Evolutionary conservation across 30 jellyfish, hydroid and myxozoan genomes (phyloP).

Genomic region (Cassiopea xamachana): DNA sequence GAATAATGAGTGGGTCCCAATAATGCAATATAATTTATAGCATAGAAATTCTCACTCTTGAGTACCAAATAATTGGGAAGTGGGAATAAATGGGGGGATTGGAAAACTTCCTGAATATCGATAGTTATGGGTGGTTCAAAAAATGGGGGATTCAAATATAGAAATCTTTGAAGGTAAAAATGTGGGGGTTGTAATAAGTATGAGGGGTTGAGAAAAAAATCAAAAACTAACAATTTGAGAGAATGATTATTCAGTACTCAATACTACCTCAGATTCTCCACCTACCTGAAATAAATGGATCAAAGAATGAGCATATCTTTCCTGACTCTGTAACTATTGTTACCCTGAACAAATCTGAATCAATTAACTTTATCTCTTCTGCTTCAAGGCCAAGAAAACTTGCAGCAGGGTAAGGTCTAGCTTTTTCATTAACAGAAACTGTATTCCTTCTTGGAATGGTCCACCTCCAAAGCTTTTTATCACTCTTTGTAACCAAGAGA

Average conservation of each 20-base stretch:
- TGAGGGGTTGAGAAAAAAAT: too few species aligned
- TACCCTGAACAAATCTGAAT: slow-evolving; percentile 56
- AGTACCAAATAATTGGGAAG: too few species aligned
- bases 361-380: slow-evolving; percentile 49
- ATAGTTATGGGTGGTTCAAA: too few species aligned
- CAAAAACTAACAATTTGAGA: neutral
- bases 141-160: too few species aligned
- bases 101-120: too few species aligned
- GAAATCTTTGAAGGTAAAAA: too few species aligned
- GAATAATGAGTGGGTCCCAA: too few species aligned
- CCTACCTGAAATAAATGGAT: slow-evolving; percentile 69
- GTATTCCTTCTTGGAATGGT: slow-evolving; percentile 18
- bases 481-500: slow-evolving; percentile 36
- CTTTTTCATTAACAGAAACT: neutral
- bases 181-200: too few species aligned
- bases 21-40: too few species aligned
- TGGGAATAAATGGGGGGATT: too few species aligned
- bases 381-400: slow-evolving; percentile 9
- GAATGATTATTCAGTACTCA: neutral
- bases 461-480: slow-evolving; percentile 55
- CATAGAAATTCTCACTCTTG: too few species aligned
- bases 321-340: slow-evolving; percentile 74
- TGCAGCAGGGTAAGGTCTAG: slow-evolving; percentile 42
- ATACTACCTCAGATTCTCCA: neutral
- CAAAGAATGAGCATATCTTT: slow-evolving; percentile 69